Evolutionary conservation across 2,797 vertebrate species (phyloP), one percentile per base, ranked within the genome.

Genomic region (Alauda arvensis): DNA sequence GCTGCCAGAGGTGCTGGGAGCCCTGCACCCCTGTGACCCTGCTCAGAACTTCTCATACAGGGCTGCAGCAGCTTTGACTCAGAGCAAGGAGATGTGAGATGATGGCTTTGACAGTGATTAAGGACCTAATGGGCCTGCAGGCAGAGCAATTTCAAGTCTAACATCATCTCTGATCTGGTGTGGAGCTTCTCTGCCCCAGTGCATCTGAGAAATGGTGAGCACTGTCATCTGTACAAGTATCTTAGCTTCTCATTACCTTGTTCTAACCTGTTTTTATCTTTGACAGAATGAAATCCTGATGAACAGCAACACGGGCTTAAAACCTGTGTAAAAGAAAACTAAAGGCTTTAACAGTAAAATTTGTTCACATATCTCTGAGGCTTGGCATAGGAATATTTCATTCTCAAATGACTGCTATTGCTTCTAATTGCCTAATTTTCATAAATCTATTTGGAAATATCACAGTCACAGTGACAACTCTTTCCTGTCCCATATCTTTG

Each of bases 371-470:
- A 55, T 79, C 59, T 86, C 59, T 8, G 61, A 75, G 59, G 25
- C 34, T 77, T 39, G 29, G n/a, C 60, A 53, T n/a, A 67, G 37
- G 53, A 88, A 82, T 57, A 21, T 74, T 91, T 86, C 18, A n/a
- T 78, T 77, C 43, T 75, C 45, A 75, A 86, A 80, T 63, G 31
- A n/a, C 24, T 63, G 53, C 33, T 84, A 34, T 40, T 71, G 62
- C 79, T 72, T 80, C 76, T 77, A 71, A 53, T 87, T 79, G 34
- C 56, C 57, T 55, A 37, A 46, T 92, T 90, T 87, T 87, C 87
- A 90, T 80, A 75, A 65, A 87, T 85, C 62, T 68, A 6, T 87
- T 75, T 77, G 59, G 59, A 87, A 88, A 77, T 66, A 72, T 62
- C 45, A 65, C 45, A 63, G 29, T 59, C 24, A 18, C 12, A 20